Evolutionary conservation across 92 coral and sea anemone genomes (phyloP).

Genomic region (Muricea muricata): DNA sequence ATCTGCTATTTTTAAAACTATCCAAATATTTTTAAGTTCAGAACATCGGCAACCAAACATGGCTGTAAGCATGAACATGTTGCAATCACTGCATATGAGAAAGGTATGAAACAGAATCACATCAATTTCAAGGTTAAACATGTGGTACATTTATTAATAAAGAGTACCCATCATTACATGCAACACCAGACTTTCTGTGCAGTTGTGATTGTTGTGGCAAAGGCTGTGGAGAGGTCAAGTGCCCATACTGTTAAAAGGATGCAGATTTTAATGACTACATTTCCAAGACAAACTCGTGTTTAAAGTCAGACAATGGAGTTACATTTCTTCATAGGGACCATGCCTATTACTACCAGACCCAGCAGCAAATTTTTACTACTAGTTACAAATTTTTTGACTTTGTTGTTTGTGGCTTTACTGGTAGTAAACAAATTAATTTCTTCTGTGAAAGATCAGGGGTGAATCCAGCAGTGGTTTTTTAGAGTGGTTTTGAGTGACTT

Average conservation of each 20-base stretch:
- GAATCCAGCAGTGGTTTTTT: no score
- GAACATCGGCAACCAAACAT: constrained; percentile 39
- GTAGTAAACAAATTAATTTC: neutral
- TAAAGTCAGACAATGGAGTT: constrained; percentile 44
- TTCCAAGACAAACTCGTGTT: constrained; percentile 44
- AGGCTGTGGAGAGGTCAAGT: constrained; percentile 77
- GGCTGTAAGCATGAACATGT: constrained; percentile 53
- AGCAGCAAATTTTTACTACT: constrained; percentile 56
- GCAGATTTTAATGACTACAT: constrained; percentile 33
- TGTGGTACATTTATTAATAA: constrained; percentile 66
- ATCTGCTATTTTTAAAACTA: no score
- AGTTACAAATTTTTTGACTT: constrained; percentile 46
- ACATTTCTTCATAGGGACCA: constrained; percentile 48
- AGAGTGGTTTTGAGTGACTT: no score
- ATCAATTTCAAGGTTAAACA: constrained; percentile 30
- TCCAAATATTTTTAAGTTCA: constrained; percentile 53
- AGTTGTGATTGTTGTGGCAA: constrained; percentile 71
- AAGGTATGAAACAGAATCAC: constrained; percentile 53
- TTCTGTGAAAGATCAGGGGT: no score
- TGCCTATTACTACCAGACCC: constrained; percentile 49
- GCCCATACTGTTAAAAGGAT: constrained; percentile 64
- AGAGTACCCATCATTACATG: constrained; percentile 70
- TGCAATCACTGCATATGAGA: constrained; percentile 47
- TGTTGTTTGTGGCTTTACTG: constrained; percentile 51
- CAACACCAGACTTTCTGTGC: constrained; percentile 73